phyloP scores from a whole-genome alignment of 2,888 invertebrate genomes.

The Brachyptera risi region DNA sequence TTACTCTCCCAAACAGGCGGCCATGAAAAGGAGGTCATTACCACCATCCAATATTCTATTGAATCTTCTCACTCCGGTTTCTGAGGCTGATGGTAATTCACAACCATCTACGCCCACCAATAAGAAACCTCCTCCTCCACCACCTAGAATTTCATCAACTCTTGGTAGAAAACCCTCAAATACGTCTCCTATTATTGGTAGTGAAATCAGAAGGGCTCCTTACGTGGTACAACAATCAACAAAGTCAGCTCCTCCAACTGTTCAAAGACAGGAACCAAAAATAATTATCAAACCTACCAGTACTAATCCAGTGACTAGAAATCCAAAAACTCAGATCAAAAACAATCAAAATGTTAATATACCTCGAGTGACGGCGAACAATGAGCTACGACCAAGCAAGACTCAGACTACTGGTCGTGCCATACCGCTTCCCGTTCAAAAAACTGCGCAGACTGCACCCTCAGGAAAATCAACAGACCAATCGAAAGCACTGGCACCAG shows the following conservation, averaged over 20 bases:
- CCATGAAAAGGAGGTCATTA: slow-evolving; percentile 58
- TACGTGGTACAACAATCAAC: not conserved
- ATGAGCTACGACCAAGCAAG: slow-evolving; percentile 23
- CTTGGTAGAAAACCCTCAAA: slow-evolving; percentile 52
- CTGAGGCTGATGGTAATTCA: slow-evolving; percentile 10
- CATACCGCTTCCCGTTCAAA: too few species aligned
- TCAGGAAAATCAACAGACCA: too few species aligned
- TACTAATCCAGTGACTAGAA: slow-evolving; percentile 37
- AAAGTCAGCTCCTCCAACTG: slow-evolving; percentile 41
- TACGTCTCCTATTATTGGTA: slow-evolving; percentile 15
- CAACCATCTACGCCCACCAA: slow-evolving; percentile 27
- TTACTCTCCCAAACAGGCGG: slow-evolving; percentile 36
- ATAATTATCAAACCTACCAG: slow-evolving; percentile 59
- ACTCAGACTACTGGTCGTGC: too few species aligned
- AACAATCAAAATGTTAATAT: slow-evolving; percentile 33
- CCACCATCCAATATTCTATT: slow-evolving; percentile 49
- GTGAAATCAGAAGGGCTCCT: not conserved
- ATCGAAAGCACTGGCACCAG: too few species aligned
- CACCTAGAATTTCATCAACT: slow-evolving; percentile 67
- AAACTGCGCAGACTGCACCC: too few species aligned
- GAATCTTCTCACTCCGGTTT: slow-evolving; percentile 36
- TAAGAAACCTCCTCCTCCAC: slow-evolving; percentile 61
- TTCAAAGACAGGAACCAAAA: slow-evolving; percentile 51
- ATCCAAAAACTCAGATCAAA: slow-evolving; percentile 38
- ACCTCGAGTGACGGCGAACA: slow-evolving; percentile 38